Evolutionary conservation across 2,113 vertebrate genomes (phyloP).

Genomic region (Pteruthius melanotis): DNA sequence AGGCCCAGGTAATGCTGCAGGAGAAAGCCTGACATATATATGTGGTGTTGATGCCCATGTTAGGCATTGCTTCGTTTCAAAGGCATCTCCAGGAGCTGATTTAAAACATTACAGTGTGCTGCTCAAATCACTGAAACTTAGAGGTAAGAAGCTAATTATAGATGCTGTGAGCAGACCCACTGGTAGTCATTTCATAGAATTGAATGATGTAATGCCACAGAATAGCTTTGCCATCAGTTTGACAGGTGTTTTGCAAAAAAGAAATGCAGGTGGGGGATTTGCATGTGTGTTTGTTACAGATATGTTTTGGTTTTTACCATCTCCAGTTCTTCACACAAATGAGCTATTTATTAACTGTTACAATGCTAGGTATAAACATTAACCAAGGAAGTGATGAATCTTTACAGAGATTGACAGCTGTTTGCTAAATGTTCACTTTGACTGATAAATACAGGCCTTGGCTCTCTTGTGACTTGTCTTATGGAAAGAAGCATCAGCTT

Average conservation of each 20-base stretch:
- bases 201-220: constrained; percentile 7
- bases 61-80: neutral
- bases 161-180: neutral
- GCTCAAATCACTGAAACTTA: neutral
- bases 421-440: neutral
- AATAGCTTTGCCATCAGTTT: constrained; percentile 7
- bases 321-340: neutral
- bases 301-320: neutral
- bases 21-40: neutral
- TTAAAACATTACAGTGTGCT: constrained; percentile 24
- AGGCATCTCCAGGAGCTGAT: neutral
- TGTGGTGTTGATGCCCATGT: neutral
- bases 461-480: neutral
- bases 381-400: neutral
- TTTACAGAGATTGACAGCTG: neutral
- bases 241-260: neutral
- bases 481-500: neutral
- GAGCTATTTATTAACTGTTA: constrained; percentile 42
- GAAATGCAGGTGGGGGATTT: neutral
- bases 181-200: neutral
- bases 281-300: neutral
- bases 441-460: neutral
- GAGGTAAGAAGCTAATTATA: constrained; percentile 53
- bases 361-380: constrained; percentile 23
- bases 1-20: neutral